These are phyloP conservation scores for Scylla paramamosain DNA, from an alignment of 1,140 invertebrate species.

Conservation along the genomic window DNA sequence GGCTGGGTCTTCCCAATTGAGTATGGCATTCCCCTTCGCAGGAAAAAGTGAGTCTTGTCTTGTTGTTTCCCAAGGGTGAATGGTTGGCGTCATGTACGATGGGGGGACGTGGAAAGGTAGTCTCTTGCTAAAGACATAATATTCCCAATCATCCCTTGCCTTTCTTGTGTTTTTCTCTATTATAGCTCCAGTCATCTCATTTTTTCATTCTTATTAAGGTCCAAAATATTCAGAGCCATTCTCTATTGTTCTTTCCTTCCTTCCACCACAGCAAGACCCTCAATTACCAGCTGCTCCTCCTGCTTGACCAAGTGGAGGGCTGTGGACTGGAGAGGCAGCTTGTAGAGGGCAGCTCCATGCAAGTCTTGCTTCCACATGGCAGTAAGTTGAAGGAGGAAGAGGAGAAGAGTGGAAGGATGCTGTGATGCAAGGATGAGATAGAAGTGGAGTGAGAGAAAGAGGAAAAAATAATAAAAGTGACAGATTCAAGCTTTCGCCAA, in stretches of 20 bases:
- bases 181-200: too few relatives aligned
- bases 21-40: conserved; percentile 34
- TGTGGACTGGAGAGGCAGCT: conserved; percentile 31
- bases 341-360: not conserved
- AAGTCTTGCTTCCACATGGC: conserved; percentile 8
- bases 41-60: conserved; percentile 55
- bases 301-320: conserved; percentile 46
- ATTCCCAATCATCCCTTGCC: too few relatives aligned
- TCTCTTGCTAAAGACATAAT: too few relatives aligned
- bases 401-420: not conserved
- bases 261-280: conserved; percentile 44
- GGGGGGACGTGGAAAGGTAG: too few relatives aligned
- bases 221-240: too few relatives aligned
- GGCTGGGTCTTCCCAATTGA: conserved; percentile 46
- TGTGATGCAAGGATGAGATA: too few relatives aligned
- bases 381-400: not conserved
- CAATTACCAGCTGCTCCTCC: conserved; percentile 55
- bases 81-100: not conserved
- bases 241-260: too few relatives aligned
- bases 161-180: too few relatives aligned
- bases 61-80: not conserved
- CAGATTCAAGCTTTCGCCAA: too few relatives aligned
- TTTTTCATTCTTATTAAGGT: too few relatives aligned
- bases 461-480: too few relatives aligned
- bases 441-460: too few relatives aligned